Base-by-base conservation (phyloP, 2,797 vertebrate genomes). In the Alca torda region DNA sequence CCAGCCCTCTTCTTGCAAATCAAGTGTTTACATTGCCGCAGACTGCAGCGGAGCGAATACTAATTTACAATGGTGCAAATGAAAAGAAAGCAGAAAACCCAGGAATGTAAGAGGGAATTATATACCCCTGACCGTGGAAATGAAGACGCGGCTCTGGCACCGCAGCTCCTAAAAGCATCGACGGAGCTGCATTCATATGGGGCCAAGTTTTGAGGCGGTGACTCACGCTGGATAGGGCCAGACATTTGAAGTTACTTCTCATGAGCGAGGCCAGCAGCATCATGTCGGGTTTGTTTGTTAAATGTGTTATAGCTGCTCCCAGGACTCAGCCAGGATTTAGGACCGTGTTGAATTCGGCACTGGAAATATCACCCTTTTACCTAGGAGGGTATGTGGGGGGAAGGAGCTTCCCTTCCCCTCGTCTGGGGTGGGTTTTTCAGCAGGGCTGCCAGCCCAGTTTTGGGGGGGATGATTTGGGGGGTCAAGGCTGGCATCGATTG, bases 401-500 rank as follows among this genome's bases (percentile, higher is more conserved):
- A 68, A 61, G 19, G 39, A 75, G 28, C 21, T 79, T 17, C 48
- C 31, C 8, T 75, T 88, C 48, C 59, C 50, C 25, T 39, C 15
- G 11, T 11, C n/a, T n/a, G 41, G 37, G 41, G 2, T 50, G 57
- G 48, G 9, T 65, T 73, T 91, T 68, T 78, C 79, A 73, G 75
- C 78, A 70, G 69, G 15, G 41, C 64, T 81, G 41, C 50, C 64
- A 64, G 41, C 68, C 26, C 17, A 1, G 3, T 48, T 48, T n/a
- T 68, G 60, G 25, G n/a, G 59, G 70, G 81, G 51, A 35, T 35
- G 60, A 35, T 35, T 46, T 8, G 4, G 25, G 30, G 72, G 94
- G 85, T 97, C 95, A 93, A 37, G 80, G 48, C 87, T 96, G 95
- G 94, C 92, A 94, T n/a, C 2, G 6, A 15, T 60, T 16, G 59